A percentile compares a stretch with the other conserved stretches of the same genome.
phyloP scores from a whole-genome alignment of 2,797 vertebrate genomes.

The Pristis pectinata region DNA sequence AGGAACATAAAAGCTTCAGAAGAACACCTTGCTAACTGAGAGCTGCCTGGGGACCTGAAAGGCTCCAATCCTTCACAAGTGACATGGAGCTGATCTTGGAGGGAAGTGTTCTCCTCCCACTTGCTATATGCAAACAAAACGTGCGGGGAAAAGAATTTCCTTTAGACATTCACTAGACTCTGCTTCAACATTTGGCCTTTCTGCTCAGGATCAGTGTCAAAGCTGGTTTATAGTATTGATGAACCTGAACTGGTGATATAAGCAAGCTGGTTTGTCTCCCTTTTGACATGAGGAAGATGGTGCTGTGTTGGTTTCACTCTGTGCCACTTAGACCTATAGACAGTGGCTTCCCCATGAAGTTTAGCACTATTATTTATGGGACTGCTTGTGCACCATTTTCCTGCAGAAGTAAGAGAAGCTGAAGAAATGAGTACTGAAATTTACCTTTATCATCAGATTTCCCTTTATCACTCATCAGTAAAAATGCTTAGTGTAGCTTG shows the following conservation, averaged over 20 bases:
- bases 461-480: constrained; percentile 3
- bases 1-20: neutral
- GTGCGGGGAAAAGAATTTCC: neutral
- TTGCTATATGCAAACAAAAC: neutral
- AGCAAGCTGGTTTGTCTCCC: neutral
- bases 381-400: neutral
- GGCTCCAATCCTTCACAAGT: neutral
- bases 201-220: neutral
- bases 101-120: neutral
- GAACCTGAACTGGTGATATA: neutral
- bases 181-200: neutral
- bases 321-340: neutral
- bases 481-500: neutral
- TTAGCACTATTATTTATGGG: neutral
- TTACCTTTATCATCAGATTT: constrained; percentile 7
- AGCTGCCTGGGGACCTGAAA: neutral
- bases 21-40: neutral
- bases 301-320: neutral
- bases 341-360: neutral
- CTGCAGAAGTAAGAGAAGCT: neutral
- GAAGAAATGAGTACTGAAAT: neutral
- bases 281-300: neutral
- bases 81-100: neutral
- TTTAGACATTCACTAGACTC: neutral
- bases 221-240: neutral